Base-by-base conservation (phyloP, 53 echinoderm and acorn worm genomes). In the Echinometra lucunter region DNA sequence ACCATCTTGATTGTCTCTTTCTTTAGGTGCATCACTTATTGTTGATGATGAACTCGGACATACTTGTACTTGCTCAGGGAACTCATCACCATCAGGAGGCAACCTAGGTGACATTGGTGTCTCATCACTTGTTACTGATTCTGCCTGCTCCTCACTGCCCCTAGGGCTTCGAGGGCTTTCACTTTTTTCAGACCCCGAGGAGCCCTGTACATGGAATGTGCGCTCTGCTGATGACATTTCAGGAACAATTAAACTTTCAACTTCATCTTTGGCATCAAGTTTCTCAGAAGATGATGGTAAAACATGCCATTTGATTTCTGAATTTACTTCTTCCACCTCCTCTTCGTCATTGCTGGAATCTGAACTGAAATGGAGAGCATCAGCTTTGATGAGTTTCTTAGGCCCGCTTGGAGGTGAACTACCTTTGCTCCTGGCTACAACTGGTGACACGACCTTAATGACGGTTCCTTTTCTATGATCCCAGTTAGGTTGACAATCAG, bases 81-180 rank as follows among this genome's bases (percentile, higher is more conserved):
- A 97, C 72, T 98, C 98, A 88, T 97, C 96, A 25, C 98, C 98
- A 96, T 98, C 98, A 75, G 98, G 98, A 87, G 98, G 98, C 37
- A 98, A 45, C 82, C 98, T 74, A 25, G 98, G 98, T 8, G 98
- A 98, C 35, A 95, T 94, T 21, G 98, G 98, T n/a, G 97, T 89
- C 49, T 85, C 94, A 85, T 95, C 67, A 94, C 94, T 94, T 57
- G 94, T 83, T 27, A 94, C 83, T 28, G 94, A 94, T 19, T 94
- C 85, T 37, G 94, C 34, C 27, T 82, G 60, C 9, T 94, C 94
- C 28, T 53, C 40, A 60, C 0, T 85, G 12, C 85, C 58, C 45
- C 94, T 82, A 30, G 66, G 45, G 55, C 85, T 37, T 32, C 85
- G 58, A 44, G 94, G 85, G 25, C 94, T 85, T 11, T 94, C 94